Evolutionary conservation across 2,888 invertebrate genomes (phyloP), one percentile per base, ranked within the genome.

Genomic region (Eristalis arbustorum): DNA sequence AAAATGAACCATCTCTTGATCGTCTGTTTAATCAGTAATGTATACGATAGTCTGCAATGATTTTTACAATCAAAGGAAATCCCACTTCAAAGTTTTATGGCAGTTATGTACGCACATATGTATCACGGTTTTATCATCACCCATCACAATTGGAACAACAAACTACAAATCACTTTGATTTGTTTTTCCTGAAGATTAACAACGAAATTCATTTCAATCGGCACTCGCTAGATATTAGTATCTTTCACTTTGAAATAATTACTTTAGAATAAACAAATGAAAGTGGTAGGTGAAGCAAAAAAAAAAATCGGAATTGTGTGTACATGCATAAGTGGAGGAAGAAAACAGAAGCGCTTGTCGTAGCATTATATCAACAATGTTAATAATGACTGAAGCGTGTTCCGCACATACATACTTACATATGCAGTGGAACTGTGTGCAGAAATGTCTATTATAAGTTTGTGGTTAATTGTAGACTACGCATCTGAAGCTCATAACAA

Each of bases 251-350:
- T 34, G 31, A 68, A 68, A 13, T 31, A 68, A 34, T 22, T 56
- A 68, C 28, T 49, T 10, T n/a, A 49, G 42, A 67, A 67, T 56
- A 67, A 66, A 56, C 18, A 56, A 68, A 56, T 31, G 31, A 31
- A 31, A 31, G 31, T 31, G 31, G 31, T 31, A 10, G 31, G 8
- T 31, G 31, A 31, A 8, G 10, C 8, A 8, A 31, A 31, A 8
- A 10, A 10, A 4, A 1, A 10, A 31, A 31, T 31, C 10, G 1
- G 8, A 31, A 5, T 1, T 6, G 31, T 31, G 5, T 6, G 31
- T 31, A 31, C 31, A 31, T 56, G 14, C 11, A 67, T 28, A 67
- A 18, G 25, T 56, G n/a, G 25, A 25, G n/a, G 18, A 8, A 37
- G 37, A 13, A 37, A 37, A 37, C 37, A 37, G 37, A 37, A 37